Evolutionary conservation across 2,797 vertebrate genomes (phyloP).

Genomic region (Pseudomugil tenellus): DNA sequence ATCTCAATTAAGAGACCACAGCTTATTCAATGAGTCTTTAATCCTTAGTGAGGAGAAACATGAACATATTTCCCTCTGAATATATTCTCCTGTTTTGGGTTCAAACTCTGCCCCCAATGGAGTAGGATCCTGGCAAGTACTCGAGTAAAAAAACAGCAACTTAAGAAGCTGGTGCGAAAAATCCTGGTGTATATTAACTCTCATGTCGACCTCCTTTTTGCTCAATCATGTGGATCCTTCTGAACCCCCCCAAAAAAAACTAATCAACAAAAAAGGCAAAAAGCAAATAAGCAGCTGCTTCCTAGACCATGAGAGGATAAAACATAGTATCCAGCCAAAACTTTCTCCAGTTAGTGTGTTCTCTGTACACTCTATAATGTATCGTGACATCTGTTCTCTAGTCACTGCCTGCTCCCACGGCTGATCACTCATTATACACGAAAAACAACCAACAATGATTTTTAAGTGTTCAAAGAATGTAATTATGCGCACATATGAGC

Average conservation of each 20-base stretch:
- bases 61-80: constrained; percentile 29
- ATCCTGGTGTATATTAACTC: constrained; percentile 16
- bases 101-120: constrained; percentile 30
- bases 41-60: constrained; percentile 49
- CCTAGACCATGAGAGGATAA: constrained; percentile 34
- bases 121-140: constrained; percentile 5
- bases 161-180: constrained; percentile 29
- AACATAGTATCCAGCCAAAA: constrained; percentile 25
- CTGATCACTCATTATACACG: constrained; percentile 55
- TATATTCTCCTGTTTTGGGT: constrained; percentile 41
- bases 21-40: constrained; percentile 54
- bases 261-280: constrained; percentile 27
- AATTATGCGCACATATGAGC: constrained; percentile 65
- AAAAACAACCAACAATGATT: constrained; percentile 36
- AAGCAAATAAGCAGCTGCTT: constrained; percentile 25
- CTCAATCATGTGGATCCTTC: constrained; percentile 15
- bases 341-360: constrained; percentile 11
- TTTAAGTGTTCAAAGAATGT: constrained; percentile 60
- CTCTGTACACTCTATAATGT: constrained; percentile 33
- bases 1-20: constrained; percentile 61
- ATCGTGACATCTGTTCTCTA: constrained; percentile 60
- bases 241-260: constrained; percentile 25
- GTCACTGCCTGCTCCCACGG: constrained; percentile 29
- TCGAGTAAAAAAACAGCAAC: constrained; percentile 33
- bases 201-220: constrained; percentile 5